Evolutionary conservation across 2,797 vertebrate species (phyloP).

Genomic region (Chloroceryle inda): DNA sequence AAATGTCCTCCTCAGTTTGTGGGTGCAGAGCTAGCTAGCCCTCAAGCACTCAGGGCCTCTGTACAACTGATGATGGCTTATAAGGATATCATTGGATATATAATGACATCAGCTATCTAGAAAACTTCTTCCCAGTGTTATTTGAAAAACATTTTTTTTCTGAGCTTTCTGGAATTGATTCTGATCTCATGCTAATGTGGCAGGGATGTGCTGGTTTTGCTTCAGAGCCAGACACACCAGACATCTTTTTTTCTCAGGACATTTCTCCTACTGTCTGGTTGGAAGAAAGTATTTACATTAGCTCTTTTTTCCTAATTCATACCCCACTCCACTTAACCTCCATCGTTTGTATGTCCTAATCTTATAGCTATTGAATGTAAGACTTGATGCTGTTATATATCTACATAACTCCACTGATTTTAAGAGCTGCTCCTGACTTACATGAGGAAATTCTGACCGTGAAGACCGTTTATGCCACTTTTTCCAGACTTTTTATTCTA

Average conservation of each 20-base stretch:
- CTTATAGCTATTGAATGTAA: background rate
- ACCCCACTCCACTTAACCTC: background rate
- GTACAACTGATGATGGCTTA: constrained; percentile 14
- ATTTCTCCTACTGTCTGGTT: background rate
- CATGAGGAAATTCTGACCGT: background rate
- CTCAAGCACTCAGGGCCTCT: background rate
- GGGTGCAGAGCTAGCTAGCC: constrained; percentile 44
- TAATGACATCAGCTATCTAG: background rate
- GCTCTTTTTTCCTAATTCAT: background rate
- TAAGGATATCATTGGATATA: constrained; percentile 21
- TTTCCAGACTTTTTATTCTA: constrained; percentile 24
- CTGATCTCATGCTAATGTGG: background rate
- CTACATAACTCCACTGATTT: background rate
- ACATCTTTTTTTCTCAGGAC: background rate
- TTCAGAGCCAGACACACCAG: background rate
- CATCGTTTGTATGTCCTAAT: background rate
- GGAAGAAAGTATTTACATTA: background rate
- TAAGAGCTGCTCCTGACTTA: background rate
- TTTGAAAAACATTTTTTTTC: constrained; percentile 13
- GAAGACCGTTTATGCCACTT: background rate
- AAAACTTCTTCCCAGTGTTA: background rate
- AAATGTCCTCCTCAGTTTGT: constrained; percentile 58
- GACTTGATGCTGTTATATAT: background rate
- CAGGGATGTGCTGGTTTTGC: background rate
- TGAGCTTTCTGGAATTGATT: constrained; percentile 13